phyloP scores from a whole-genome alignment of 2,113 vertebrate genomes.

The Deroptyus accipitrinus region DNA sequence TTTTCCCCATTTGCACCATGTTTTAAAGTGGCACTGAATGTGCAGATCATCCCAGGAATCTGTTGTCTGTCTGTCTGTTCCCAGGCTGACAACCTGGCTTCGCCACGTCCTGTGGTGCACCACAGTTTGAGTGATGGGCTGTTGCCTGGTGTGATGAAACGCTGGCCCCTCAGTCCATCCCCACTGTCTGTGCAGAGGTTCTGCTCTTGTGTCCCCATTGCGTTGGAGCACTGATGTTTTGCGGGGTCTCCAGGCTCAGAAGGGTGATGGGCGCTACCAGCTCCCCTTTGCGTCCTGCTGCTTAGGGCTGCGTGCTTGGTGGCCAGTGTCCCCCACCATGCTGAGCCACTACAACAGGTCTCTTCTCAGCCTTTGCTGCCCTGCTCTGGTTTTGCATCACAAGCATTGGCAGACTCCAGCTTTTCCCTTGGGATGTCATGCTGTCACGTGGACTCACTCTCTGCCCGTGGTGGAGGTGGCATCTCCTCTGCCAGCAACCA shows the following conservation, averaged over 20 bases:
- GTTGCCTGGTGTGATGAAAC: neutral
- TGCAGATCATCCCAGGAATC: too few species aligned
- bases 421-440: neutral
- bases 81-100: neutral
- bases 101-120: too few species aligned
- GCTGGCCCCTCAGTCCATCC: rapidly evolving
- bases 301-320: neutral
- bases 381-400: neutral
- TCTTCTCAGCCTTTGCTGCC: neutral
- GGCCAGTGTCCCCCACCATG: neutral
- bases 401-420: neutral
- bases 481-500: neutral
- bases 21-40: neutral
- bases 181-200: neutral
- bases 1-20: neutral
- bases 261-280: neutral
- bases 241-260: neutral
- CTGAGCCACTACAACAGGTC: neutral
- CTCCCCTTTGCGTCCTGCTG: neutral
- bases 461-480: neutral
- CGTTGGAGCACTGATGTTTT: neutral
- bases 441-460: neutral
- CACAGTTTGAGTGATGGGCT: neutral
- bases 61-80: neutral
- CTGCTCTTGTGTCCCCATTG: neutral